These are phyloP conservation scores for Ginglymostoma cirratum DNA, from an alignment of 2,113 vertebrate genomes.

Conservation along the genomic window DNA sequence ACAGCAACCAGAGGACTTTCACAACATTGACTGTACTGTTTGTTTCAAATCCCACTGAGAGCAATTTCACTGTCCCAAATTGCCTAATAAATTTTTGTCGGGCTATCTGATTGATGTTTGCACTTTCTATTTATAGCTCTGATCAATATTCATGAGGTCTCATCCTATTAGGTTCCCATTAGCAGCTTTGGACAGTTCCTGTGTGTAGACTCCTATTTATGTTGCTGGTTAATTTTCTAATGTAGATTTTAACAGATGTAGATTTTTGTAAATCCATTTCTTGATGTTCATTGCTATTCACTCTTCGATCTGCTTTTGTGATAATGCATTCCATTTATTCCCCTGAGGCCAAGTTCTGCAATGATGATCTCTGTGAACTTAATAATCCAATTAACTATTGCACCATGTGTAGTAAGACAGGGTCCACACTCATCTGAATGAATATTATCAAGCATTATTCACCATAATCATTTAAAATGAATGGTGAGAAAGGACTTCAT, in stretches of 20 bases:
- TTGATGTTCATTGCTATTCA: neutral
- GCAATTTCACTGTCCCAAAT: slow-evolving; percentile 21
- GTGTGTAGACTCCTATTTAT: neutral
- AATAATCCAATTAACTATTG: neutral
- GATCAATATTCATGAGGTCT: slow-evolving; percentile 30
- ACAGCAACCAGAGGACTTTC: no score
- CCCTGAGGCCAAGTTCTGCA: neutral
- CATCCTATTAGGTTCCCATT: neutral
- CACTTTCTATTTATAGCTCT: slow-evolving; percentile 28
- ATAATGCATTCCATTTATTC: neutral
- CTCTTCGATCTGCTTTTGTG: slow-evolving; percentile 4
- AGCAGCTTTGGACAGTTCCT: neutral
- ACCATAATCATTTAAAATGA: no score
- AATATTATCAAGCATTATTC: no score
- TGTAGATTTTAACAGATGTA: neutral
- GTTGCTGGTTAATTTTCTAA: neutral
- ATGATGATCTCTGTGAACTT: neutral
- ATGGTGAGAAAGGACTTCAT: no score
- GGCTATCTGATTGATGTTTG: neutral
- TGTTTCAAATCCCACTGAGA: slow-evolving; percentile 23
- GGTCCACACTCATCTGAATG: no score
- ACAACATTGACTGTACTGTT: neutral
- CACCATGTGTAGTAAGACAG: no score
- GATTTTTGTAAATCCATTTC: neutral
- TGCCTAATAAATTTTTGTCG: slow-evolving; percentile 13